Evolutionary conservation across 1,140 invertebrate species (phyloP).

Genomic region (Drosophila sp.): DNA sequence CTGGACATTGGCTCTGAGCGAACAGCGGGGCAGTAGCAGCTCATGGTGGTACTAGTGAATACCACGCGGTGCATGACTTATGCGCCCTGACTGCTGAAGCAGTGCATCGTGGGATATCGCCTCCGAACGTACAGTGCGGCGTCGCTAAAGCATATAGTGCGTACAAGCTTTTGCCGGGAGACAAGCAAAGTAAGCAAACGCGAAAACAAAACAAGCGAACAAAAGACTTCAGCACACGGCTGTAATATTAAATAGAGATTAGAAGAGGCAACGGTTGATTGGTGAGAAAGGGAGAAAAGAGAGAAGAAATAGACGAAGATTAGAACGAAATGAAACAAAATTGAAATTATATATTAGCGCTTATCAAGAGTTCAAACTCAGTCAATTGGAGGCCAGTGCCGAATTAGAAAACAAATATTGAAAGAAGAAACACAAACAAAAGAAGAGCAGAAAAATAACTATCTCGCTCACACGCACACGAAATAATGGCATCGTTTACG

Average conservation of each 20-base stretch:
- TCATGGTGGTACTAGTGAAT: too few species aligned
- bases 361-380: slow-evolving; percentile 36
- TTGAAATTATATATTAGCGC: slow-evolving; percentile 20
- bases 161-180: background rate
- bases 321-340: slow-evolving; percentile 5
- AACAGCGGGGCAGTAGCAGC: too few species aligned
- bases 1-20: too few species aligned
- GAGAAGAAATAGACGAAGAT: slow-evolving; percentile 8
- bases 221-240: slow-evolving; percentile 1
- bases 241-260: background rate
- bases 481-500: slow-evolving; percentile 6
- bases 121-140: too few species aligned
- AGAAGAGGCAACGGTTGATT: background rate
- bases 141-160: too few species aligned
- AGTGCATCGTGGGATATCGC: too few species aligned
- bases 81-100: too few species aligned
- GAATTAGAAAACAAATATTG: slow-evolving; percentile 1
- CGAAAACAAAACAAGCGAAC: slow-evolving; percentile 25
- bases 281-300: background rate
- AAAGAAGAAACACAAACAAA: slow-evolving; percentile 4
- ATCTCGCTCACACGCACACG: background rate
- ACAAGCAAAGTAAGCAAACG: slow-evolving; percentile 1
- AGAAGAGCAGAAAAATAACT: background rate
- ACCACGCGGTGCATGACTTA: too few species aligned
- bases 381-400: slow-evolving; percentile 18